A percentile compares a stretch with the other conserved stretches of the same genome.
These are phyloP conservation scores for Nymphalis c-album DNA, from an alignment of 2,888 invertebrate species.

Conservation along the genomic window DNA sequence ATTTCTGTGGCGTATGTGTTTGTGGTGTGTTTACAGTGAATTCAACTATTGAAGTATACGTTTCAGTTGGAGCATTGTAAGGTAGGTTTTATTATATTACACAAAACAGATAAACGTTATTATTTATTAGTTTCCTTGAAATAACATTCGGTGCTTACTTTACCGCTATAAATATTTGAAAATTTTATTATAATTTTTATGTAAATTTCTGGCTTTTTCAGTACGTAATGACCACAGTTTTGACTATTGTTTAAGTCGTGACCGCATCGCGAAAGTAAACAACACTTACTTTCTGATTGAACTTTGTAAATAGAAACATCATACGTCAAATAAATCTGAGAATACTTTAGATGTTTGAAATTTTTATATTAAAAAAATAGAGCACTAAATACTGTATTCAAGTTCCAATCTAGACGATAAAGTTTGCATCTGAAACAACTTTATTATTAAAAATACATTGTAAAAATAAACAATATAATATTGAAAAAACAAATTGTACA, in stretches of 20 bases:
- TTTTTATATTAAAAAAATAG: no score
- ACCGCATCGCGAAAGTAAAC: constrained; percentile 2
- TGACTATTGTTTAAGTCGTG: neutral
- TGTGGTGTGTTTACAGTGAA: constrained; percentile 33
- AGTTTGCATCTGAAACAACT: no score
- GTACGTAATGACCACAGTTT: neutral
- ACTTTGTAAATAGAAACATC: neutral
- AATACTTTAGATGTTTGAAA: neutral
- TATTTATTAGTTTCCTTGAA: neutral
- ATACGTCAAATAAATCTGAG: neutral
- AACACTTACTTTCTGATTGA: neutral
- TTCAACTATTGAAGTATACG: constrained; percentile 10
- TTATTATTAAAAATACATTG: no score
- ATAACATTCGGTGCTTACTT: neutral
- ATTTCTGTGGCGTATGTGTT: constrained; percentile 26
- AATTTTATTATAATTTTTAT: constrained; percentile 1
- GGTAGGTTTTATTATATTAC: constrained; percentile 16
- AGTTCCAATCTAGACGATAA: no score
- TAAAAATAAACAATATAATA: no score
- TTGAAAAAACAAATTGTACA: no score
- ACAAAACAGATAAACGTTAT: neutral
- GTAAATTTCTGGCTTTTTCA: neutral
- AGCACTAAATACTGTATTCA: no score
- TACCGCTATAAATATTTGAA: constrained; percentile 1
- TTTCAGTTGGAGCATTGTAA: constrained; percentile 9